Conservation (phyloP, 2,888 invertebrate genomes). For the Patella ulyssiponensis region DNA sequence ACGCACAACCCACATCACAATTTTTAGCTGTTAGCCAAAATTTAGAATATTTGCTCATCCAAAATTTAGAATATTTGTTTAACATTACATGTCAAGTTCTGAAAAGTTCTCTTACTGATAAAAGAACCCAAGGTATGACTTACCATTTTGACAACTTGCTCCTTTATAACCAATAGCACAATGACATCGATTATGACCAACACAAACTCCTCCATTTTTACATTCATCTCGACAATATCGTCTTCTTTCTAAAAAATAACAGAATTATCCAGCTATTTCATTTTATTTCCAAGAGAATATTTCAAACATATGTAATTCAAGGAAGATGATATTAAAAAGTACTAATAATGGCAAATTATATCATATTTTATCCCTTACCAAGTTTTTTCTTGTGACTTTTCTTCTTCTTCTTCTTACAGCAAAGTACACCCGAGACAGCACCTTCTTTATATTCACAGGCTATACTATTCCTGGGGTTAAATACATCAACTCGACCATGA, state of each 20-base stretch:
- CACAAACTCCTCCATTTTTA: slow-evolving; percentile 65
- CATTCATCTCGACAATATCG: slow-evolving; percentile 58
- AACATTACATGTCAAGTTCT: background rate
- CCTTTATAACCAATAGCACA: slow-evolving; percentile 68
- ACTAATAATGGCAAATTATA: background rate
- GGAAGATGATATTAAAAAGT: background rate
- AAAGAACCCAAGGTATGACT: slow-evolving; percentile 29
- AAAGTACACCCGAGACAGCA: slow-evolving; percentile 65
- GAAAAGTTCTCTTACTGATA: background rate
- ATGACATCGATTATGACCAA: slow-evolving; percentile 59
- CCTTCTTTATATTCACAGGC: slow-evolving; percentile 63
- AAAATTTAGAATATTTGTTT: background rate
- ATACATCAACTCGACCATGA: slow-evolving; percentile 68
- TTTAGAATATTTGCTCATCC: too few species aligned
- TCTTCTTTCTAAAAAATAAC: slow-evolving; percentile 13
- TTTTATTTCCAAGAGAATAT: too few species aligned
- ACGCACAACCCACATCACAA: background rate
- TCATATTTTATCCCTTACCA: background rate
- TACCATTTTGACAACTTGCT: slow-evolving; percentile 68
- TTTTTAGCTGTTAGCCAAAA: background rate
- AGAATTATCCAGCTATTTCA: too few species aligned
- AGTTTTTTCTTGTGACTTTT: slow-evolving; percentile 18
- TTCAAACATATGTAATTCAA: background rate
- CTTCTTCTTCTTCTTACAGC: slow-evolving; percentile 57
- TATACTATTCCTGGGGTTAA: slow-evolving; percentile 45